Base-by-base conservation (phyloP, 2,113 vertebrate species). In the Heliornis fulica region DNA sequence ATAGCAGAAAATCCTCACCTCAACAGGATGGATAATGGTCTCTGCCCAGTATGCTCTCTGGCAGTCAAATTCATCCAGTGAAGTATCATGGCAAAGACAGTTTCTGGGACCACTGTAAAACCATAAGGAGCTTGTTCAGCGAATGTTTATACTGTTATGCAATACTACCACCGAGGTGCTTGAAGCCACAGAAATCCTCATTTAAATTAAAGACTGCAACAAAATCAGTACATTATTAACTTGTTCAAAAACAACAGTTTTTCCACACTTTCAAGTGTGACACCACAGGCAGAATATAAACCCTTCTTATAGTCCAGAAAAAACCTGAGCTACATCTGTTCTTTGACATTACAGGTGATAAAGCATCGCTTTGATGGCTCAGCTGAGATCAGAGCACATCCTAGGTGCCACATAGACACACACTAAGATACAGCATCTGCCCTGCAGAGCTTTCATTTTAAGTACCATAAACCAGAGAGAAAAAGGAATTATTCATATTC, bases 391-490 rank as follows among this genome's bases (percentile, higher is more conserved):
- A 92, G 43, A 96, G 92, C 60, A 77, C 80, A 68, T 95, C 71
- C 85, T 86, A 43, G 83, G 96, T 93, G 95, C 92, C 82, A 86
- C 79, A 92, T 10, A 92, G 90, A 34, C 69, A 64, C 72, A 93
- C 45, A 84, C 59, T 80, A 96, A 93, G 85, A 95, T 86, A 78
- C 94, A 96, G 48, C 90, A 95, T 90, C 93, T 96, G 94, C 94
- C 93, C 93, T 90, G 92, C 94, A 96, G 95, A 95, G 95, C 64
- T 94, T 94, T 97, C 95, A 89, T 96, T 90, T 92, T 95, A 94
- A 93, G 80, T 64, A 81, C 72, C 56, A 20, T 87, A 89, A 91
- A 72, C 87, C 29, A 38, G 89, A 92, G 41, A 34, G 53, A 63
- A 93, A 93, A 89, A 75, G 29, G 51, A 93, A 93, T 95, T 95